Conservation (phyloP, 2,797 vertebrate genomes). For the Pipistrellus kuhlii region DNA sequence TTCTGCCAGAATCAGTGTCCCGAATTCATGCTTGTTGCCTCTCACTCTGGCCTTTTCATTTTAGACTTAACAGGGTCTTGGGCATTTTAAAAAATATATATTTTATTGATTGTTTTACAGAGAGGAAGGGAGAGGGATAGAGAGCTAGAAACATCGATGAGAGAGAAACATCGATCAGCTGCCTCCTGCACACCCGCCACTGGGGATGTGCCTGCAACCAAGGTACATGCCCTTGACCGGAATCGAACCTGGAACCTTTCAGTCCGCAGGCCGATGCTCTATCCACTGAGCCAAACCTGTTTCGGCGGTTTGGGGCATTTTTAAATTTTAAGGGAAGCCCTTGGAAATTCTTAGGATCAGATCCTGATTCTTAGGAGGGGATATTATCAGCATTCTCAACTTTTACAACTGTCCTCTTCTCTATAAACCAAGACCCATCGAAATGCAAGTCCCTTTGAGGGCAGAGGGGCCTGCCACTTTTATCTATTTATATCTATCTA, state of each 20-base stretch:
- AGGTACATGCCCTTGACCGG: no score
- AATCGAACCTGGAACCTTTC: no score
- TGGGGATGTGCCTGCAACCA: no score
- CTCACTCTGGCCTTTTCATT: background rate
- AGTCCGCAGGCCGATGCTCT: no score
- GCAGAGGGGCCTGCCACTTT: background rate
- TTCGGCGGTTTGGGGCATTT: background rate
- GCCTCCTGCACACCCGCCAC: no score
- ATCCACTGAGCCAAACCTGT: no score
- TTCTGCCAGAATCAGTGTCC: background rate
- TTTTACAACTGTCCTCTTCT: no score
- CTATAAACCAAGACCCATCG: background rate
- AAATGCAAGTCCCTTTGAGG: constrained; percentile 3
- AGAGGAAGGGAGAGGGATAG: no score
- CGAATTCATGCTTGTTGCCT: background rate
- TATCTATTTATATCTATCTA: no score
- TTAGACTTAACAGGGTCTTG: background rate
- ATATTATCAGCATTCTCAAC: background rate
- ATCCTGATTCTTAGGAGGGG: background rate
- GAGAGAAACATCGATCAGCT: no score
- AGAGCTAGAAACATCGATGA: no score
- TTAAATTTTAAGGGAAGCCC: constrained; percentile 6
- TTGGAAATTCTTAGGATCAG: background rate
- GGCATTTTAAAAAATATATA: background rate
- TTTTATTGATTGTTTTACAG: no score